Percentiles rank a stretch among this genome's conserved stretches.
phyloP scores from a whole-genome alignment of 2,888 invertebrate genomes.

The Synergus umbraculus region DNA sequence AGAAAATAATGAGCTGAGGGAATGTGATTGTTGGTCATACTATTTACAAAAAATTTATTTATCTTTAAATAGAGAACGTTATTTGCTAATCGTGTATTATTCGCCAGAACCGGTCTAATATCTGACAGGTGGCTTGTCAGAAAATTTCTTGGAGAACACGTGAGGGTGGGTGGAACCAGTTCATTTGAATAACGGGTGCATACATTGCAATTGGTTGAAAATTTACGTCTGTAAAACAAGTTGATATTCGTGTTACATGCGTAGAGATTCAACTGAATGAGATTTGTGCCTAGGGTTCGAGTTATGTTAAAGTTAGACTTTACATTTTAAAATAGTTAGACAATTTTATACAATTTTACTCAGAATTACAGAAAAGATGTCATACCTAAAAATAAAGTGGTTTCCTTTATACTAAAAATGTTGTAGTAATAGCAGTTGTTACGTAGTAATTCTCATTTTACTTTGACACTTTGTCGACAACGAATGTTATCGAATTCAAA shows the following conservation, averaged over 20 bases:
- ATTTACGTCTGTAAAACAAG: neutral
- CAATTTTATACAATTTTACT: neutral
- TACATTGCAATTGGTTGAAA: neutral
- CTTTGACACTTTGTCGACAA: too few species aligned
- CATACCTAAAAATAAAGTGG: too few species aligned
- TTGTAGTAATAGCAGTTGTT: too few species aligned
- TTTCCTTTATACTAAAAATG: too few species aligned
- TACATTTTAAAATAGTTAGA: neutral
- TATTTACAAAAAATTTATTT: neutral
- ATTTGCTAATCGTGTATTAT: neutral
- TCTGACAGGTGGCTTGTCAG: neutral
- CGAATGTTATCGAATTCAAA: too few species aligned
- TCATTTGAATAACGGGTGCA: slow-evolving; percentile 4
- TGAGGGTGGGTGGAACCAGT: slow-evolving; percentile 5
- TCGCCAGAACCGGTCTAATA: neutral
- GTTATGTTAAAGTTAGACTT: neutral
- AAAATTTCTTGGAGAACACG: neutral
- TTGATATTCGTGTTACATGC: neutral
- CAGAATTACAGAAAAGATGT: too few species aligned
- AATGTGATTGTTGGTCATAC: too few species aligned
- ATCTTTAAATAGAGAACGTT: neutral
- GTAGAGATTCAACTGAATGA: neutral
- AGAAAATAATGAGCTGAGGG: neutral
- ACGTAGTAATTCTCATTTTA: too few species aligned
- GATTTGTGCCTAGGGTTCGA: neutral